phyloP scores from a whole-genome alignment of 2,888 invertebrate genomes.

The Mimachlamys varia region DNA sequence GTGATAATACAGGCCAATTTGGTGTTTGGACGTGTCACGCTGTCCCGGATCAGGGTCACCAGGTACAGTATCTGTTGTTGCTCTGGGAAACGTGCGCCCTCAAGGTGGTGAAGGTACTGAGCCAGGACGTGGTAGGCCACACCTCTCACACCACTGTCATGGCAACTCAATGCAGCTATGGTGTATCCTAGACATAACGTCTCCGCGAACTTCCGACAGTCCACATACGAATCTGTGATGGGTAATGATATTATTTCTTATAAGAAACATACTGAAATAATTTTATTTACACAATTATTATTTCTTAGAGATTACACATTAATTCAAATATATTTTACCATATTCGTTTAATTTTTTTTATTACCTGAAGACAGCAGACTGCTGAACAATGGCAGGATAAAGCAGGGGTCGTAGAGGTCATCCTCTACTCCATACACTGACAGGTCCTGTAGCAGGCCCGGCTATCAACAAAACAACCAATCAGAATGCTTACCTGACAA shows the following conservation, averaged over 20 bases:
- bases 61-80: conserved; percentile 88
- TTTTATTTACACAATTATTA: no score
- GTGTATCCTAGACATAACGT: conserved; percentile 88
- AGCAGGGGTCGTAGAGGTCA: conserved; percentile 90
- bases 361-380: conserved; percentile 87
- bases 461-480: conserved; percentile 48
- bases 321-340: neutral
- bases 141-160: conserved; percentile 86
- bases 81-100: conserved; percentile 83
- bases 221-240: conserved; percentile 86
- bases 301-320: neutral
- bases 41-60: conserved; percentile 87
- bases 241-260: neutral
- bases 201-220: conserved; percentile 88
- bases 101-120: conserved; percentile 89
- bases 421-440: conserved; percentile 74
- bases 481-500: neutral
- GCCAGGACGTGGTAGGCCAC: conserved; percentile 89
- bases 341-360: neutral
- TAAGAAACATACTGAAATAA: no score
- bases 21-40: conserved; percentile 83
- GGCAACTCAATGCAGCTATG: conserved; percentile 88
- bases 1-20: conserved; percentile 86
- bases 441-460: conserved; percentile 52
- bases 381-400: conserved; percentile 90